These are phyloP conservation scores for Reinhardtius hippoglossoides DNA, from an alignment of 2,113 vertebrate genomes.

Conservation along the genomic window DNA sequence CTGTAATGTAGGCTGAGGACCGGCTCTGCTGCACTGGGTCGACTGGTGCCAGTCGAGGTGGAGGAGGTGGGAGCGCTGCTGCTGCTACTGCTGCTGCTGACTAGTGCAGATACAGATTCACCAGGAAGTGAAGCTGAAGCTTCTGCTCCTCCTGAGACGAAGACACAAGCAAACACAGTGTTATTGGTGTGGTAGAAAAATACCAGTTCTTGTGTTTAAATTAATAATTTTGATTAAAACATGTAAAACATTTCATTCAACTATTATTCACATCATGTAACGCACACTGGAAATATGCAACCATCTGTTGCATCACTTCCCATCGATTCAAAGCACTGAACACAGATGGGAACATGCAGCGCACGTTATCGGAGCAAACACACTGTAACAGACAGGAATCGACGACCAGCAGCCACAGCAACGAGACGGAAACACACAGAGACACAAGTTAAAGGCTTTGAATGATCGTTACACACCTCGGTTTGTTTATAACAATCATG, in stretches of 20 bases:
- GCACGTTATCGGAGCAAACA: constrained; percentile 8
- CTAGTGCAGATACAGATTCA: constrained; percentile 31
- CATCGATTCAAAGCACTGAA: constrained; percentile 20
- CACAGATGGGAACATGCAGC: constrained; percentile 53
- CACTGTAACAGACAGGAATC: background rate
- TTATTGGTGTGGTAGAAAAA: background rate
- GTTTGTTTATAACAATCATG: background rate
- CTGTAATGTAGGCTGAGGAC: constrained; percentile 98
- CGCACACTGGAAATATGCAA: constrained; percentile 44
- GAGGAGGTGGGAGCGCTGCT: constrained; percentile 2
- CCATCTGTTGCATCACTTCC: constrained; percentile 47
- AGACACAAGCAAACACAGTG: constrained; percentile 6
- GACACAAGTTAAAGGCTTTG: constrained; percentile 18
- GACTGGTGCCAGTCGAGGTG: constrained; percentile 60
- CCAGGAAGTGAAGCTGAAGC: constrained; percentile 65
- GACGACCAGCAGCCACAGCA: constrained; percentile 18
- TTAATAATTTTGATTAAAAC: background rate
- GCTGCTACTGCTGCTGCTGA: background rate
- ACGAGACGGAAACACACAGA: constrained; percentile 23
- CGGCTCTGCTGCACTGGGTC: constrained; percentile 88
- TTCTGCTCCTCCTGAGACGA: constrained; percentile 83
- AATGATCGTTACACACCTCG: constrained; percentile 6
- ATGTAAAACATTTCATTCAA: background rate
- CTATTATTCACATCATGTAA: constrained; percentile 8
- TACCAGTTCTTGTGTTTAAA: background rate